phyloP scores from a whole-genome alignment of 2,888 invertebrate genomes.

The Cephus pygmeus region DNA sequence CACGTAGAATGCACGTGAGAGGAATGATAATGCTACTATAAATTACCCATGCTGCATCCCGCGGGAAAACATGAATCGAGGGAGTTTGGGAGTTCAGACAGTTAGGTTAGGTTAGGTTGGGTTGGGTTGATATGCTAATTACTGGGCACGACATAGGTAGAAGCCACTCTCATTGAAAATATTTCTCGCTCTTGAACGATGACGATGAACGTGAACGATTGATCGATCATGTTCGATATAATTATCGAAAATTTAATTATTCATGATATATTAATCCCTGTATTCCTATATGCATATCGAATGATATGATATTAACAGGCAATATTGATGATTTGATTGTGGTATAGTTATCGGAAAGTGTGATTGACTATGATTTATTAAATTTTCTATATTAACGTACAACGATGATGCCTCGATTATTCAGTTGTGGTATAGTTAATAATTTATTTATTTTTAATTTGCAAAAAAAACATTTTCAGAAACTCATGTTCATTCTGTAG shows the following conservation, averaged over 20 bases:
- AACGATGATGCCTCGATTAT: not conserved
- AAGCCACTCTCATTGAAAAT: not conserved
- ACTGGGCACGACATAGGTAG: not conserved
- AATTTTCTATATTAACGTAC: too few species aligned
- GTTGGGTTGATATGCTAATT: not conserved
- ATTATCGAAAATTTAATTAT: not conserved
- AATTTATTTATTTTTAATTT: too few species aligned
- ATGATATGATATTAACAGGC: not conserved
- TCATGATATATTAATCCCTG: not conserved
- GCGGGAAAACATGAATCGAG: not conserved
- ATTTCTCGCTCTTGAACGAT: not conserved
- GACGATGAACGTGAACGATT: not conserved
- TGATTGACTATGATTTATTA: too few species aligned
- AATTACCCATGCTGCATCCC: not conserved
- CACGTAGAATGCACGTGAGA: not conserved
- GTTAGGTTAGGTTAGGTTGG: not conserved
- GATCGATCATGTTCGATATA: not conserved
- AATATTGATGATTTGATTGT: not conserved
- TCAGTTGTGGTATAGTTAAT: not conserved
- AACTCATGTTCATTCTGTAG: not conserved
- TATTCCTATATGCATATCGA: not conserved
- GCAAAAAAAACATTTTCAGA: not conserved
- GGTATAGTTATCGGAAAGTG: too few species aligned
- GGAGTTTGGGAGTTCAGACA: not conserved
- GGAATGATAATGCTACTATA: not conserved